These are phyloP conservation scores for Craniophora ligustri DNA, from an alignment of 2,888 invertebrate genomes.

Conservation along the genomic window DNA sequence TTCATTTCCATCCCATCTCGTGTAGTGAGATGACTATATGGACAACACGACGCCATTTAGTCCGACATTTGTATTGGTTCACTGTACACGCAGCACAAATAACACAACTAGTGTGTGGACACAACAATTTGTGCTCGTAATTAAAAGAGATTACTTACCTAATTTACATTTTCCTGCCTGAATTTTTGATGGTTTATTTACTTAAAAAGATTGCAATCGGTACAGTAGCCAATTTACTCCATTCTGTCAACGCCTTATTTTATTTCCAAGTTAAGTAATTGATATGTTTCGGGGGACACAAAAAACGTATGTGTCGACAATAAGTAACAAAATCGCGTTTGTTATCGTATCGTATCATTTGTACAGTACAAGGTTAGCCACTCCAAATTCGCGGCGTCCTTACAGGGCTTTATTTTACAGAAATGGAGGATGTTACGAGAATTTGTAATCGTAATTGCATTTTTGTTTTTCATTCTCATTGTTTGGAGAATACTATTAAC, in stretches of 20 bases:
- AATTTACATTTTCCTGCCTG: constrained; percentile 17
- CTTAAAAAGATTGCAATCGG: no score
- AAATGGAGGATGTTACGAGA: constrained; percentile 35
- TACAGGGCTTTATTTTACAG: constrained; percentile 47
- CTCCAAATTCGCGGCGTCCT: constrained; percentile 39
- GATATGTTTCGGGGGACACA: constrained; percentile 44
- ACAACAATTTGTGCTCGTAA: constrained; percentile 38
- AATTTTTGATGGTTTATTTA: constrained; percentile 16
- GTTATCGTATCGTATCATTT: constrained; percentile 50
- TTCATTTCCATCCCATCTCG: constrained; percentile 53
- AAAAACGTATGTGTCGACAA: constrained; percentile 44
- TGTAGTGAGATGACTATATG: constrained; percentile 46
- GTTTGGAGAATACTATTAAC: constrained; percentile 1
- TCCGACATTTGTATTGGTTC: constrained; percentile 26
- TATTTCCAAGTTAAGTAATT: constrained; percentile 42
- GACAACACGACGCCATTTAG: constrained; percentile 42
- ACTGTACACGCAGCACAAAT: constrained; percentile 26
- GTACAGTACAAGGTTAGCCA: constrained; percentile 48
- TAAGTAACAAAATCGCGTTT: constrained; percentile 49
- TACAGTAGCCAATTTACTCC: no score
- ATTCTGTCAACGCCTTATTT: constrained; percentile 22
- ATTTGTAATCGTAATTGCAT: constrained; percentile 35
- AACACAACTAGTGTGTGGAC: constrained; percentile 21
- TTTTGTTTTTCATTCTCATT: constrained; percentile 15
- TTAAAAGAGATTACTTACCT: constrained; percentile 35